Conservation (phyloP, 2,113 vertebrate species). For the Henicopernis longicauda region DNA sequence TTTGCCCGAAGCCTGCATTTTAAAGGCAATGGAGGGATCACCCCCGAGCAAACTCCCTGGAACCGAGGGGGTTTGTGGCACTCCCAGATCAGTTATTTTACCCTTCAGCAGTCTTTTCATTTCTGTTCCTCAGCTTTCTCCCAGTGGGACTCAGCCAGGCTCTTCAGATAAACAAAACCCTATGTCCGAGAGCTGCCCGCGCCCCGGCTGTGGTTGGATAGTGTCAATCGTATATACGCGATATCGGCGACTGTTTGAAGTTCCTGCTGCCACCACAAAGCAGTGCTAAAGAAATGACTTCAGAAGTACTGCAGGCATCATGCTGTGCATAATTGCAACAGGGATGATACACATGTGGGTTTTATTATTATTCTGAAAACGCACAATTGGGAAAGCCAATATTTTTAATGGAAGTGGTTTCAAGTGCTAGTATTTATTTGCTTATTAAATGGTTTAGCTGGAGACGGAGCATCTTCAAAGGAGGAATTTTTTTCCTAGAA, state of each 20-base stretch:
- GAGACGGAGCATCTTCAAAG: constrained; percentile 20
- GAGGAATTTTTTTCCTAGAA: background rate
- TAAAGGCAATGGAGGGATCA: background rate
- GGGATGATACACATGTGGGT: background rate
- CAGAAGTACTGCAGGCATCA: background rate
- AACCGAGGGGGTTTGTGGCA: background rate
- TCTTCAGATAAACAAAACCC: background rate
- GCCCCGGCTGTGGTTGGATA: background rate
- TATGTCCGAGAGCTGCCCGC: background rate
- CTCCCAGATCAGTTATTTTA: background rate
- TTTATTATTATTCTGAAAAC: background rate
- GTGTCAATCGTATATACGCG: background rate
- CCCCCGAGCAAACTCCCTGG: background rate
- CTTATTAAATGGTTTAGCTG: background rate
- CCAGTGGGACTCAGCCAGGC: background rate
- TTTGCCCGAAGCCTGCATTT: background rate
- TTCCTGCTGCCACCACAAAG: background rate
- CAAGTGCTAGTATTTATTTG: background rate
- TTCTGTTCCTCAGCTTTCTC: background rate
- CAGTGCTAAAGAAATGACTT: background rate
- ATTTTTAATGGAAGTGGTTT: constrained; percentile 5
- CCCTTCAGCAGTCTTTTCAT: background rate
- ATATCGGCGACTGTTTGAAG: background rate
- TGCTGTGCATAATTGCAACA: background rate
- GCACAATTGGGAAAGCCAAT: background rate